These are phyloP conservation scores for Silurus lanzhouensis DNA, from an alignment of 2,797 vertebrate genomes.

Conservation along the genomic window DNA sequence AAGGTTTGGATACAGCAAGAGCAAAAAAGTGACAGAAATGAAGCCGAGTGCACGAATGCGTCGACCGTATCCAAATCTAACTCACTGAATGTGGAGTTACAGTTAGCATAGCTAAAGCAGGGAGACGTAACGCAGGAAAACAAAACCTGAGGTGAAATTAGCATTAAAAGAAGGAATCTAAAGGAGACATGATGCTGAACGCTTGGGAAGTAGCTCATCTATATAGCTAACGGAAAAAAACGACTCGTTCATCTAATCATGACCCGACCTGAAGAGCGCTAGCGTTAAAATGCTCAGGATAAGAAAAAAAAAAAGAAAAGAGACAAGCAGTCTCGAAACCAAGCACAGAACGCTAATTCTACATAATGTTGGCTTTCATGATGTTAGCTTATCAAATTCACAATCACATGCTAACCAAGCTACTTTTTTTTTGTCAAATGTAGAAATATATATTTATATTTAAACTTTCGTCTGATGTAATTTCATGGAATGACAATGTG, in stretches of 20 bases:
- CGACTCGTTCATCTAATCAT: neutral
- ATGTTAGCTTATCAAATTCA: neutral
- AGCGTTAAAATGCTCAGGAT: neutral
- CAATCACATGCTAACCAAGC: too few species aligned
- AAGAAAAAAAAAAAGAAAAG: too few species aligned
- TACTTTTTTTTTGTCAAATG: too few species aligned
- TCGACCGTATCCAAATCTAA: neutral
- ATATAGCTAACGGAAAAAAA: neutral
- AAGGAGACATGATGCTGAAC: neutral
- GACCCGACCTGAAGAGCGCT: too few species aligned
- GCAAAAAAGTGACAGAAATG: neutral
- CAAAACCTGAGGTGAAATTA: neutral
- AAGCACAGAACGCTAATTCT: neutral
- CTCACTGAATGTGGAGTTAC: neutral
- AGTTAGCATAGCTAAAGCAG: neutral
- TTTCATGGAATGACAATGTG: neutral
- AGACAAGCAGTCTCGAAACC: neutral
- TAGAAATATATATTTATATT: too few species aligned
- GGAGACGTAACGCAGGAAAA: too few species aligned
- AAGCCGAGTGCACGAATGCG: neutral
- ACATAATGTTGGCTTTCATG: neutral
- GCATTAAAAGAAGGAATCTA: neutral
- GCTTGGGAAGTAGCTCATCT: neutral
- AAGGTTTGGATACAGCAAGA: neutral
- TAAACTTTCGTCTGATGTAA: too few species aligned